These are phyloP conservation scores for Acestrorhynchus altus DNA, from an alignment of 2,797 vertebrate genomes.

Conservation along the genomic window DNA sequence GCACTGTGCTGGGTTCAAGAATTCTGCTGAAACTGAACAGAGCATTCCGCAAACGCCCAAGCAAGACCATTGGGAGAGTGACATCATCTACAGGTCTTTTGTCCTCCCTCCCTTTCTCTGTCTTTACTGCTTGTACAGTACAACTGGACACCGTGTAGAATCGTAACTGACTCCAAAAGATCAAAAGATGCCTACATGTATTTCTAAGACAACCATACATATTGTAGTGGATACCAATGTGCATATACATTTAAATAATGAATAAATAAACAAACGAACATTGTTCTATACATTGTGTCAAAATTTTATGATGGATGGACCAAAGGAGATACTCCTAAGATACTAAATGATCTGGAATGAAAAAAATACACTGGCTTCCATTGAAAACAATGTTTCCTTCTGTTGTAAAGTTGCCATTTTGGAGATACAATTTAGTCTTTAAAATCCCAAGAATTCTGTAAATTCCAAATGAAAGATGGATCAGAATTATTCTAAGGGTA, in stretches of 20 bases:
- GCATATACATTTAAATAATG: background rate
- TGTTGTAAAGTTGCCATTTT: no score
- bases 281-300: no score
- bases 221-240: background rate
- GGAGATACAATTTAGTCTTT: no score
- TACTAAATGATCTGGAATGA: no score
- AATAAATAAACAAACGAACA: background rate
- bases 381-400: no score
- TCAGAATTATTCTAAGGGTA: constrained; percentile 66
- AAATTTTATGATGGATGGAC: no score
- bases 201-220: background rate
- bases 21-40: constrained; percentile 68
- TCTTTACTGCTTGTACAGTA: background rate
- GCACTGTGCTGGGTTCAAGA: constrained; percentile 42
- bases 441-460: background rate
- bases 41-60: constrained; percentile 70
- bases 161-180: background rate
- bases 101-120: constrained; percentile 39
- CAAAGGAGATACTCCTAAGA: no score
- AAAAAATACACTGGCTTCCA: no score
- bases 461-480: constrained; percentile 64
- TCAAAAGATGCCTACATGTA: background rate
- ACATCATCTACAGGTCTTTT: constrained; percentile 61
- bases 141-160: no score
- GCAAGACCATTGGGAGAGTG: constrained; percentile 65